Evolutionary conservation across 1,140 invertebrate species (phyloP).

Genomic region (Tyrophagus putrescentiae): DNA sequence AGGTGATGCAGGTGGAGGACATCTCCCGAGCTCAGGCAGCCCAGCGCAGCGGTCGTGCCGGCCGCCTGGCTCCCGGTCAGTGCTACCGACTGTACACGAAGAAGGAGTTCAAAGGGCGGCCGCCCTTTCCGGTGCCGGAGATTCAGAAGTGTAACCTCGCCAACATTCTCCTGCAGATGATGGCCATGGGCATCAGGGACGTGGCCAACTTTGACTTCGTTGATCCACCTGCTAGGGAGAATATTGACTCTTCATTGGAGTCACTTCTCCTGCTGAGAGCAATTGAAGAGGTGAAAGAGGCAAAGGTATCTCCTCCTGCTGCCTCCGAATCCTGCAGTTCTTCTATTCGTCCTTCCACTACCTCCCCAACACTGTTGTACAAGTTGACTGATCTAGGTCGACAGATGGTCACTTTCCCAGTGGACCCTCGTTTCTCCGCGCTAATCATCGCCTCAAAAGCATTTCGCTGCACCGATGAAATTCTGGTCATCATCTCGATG

Average conservation of each 20-base stretch:
- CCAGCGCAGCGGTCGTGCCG: slow-evolving; percentile 78
- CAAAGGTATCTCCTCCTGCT: not conserved
- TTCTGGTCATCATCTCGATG: slow-evolving; percentile 50
- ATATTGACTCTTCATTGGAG: not conserved
- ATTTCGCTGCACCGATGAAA: slow-evolving; percentile 51
- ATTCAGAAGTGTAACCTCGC: slow-evolving; percentile 63
- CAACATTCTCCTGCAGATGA: slow-evolving; percentile 59
- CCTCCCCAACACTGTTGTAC: slow-evolving; percentile 23
- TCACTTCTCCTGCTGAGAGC: slow-evolving; percentile 1
- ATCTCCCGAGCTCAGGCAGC: slow-evolving; percentile 81
- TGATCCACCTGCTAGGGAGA: slow-evolving; percentile 60
- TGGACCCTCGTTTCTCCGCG: slow-evolving; percentile 78
- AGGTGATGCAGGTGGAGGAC: slow-evolving; percentile 60
- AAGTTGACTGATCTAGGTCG: slow-evolving; percentile 61
- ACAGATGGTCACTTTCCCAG: slow-evolving; percentile 74
- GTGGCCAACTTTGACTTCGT: slow-evolving; percentile 76
- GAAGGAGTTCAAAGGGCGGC: slow-evolving; percentile 50
- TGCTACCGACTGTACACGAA: slow-evolving; percentile 36
- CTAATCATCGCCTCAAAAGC: slow-evolving; percentile 58
- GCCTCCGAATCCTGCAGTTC: no score
- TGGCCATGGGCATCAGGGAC: slow-evolving; percentile 62
- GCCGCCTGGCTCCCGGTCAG: slow-evolving; percentile 48
- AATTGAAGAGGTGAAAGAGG: not conserved
- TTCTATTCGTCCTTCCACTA: no score
- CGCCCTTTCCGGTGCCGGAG: slow-evolving; percentile 61